Conservation (phyloP, 2,113 vertebrate genomes). For the Actinemys pallida region DNA sequence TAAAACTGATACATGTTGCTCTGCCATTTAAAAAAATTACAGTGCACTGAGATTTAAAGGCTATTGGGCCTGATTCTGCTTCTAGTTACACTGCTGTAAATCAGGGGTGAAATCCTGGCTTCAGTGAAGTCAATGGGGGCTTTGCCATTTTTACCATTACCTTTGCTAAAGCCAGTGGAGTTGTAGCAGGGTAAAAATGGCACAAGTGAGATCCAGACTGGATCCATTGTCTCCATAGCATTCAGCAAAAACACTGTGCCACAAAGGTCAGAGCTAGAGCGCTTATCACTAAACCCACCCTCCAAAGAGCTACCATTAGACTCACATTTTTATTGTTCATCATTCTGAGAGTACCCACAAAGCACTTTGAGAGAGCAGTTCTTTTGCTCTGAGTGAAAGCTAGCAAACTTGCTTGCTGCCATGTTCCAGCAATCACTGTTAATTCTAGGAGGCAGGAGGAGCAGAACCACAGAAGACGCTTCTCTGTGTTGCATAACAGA, state of each 20-base stretch:
- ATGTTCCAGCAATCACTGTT: fast-evolving
- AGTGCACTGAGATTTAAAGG: background rate
- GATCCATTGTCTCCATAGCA: background rate
- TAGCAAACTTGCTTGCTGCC: background rate
- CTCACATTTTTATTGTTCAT: background rate
- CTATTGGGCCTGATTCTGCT: background rate
- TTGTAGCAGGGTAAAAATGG: background rate
- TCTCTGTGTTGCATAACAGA: background rate
- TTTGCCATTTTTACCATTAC: background rate
- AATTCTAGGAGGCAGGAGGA: fast-evolving
- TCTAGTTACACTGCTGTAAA: background rate
- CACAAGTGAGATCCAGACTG: background rate
- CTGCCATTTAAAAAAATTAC: background rate
- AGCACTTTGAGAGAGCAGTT: background rate
- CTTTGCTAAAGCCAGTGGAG: background rate
- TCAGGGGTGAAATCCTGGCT: fast-evolving
- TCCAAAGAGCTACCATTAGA: background rate
- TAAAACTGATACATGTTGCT: slow-evolving; percentile 37
- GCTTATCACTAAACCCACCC: background rate
- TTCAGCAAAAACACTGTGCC: background rate
- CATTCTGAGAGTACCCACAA: background rate
- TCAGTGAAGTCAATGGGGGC: background rate
- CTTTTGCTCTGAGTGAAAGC: background rate
- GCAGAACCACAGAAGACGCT: background rate
- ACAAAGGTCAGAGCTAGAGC: background rate